Evolutionary conservation across 1,140 invertebrate species (phyloP), one percentile per base, ranked within the genome.

Genomic region (Bradysia coprophila): DNA sequence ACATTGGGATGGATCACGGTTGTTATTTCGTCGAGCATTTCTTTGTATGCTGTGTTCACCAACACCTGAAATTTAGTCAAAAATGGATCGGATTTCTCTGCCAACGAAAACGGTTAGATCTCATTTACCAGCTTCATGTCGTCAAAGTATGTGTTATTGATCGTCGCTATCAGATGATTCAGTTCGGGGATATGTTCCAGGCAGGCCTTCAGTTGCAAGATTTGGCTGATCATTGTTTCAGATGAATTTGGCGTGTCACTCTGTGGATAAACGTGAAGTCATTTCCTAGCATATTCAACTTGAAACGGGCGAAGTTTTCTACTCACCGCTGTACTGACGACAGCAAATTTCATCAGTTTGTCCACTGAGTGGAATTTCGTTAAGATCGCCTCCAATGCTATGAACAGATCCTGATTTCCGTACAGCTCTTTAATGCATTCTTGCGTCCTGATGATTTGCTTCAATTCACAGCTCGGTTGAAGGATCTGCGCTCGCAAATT

Each of bases 401-500:
- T 68, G 33, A 82, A 66, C 23, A 82, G 59, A 16, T 71, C 61
- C 16, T 69, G 63, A 51, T 74, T 71, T 31, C 73, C 64, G 15
- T 9, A 18, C 15, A 13, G 36, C n/a, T n/a, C n/a, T n/a, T n/a
- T n/a, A n/a, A n/a, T n/a, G n/a, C n/a, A n/a, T n/a, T n/a, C n/a
- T n/a, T n/a, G n/a, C n/a, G n/a, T n/a, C n/a, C n/a, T n/a, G n/a
- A 69, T 60, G 40, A 92, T 87, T 1, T 75, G 65, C 6, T 67
- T 50, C 44, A 67, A 47, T 44, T 79, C 69, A 54, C 67, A 76
- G 5, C 76, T 70, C 1, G 87, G 87, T 55, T 92, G 85, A n/a
- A 93, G 62, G 43, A 93, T 77, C 20, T 75, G 75, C 1, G 83
- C 77, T 42, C 89, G 62, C 5, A 96, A 64, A 2, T 81, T 63